Evolutionary conservation across 2,888 invertebrate genomes (phyloP).

Genomic region (Drosophila cracens): DNA sequence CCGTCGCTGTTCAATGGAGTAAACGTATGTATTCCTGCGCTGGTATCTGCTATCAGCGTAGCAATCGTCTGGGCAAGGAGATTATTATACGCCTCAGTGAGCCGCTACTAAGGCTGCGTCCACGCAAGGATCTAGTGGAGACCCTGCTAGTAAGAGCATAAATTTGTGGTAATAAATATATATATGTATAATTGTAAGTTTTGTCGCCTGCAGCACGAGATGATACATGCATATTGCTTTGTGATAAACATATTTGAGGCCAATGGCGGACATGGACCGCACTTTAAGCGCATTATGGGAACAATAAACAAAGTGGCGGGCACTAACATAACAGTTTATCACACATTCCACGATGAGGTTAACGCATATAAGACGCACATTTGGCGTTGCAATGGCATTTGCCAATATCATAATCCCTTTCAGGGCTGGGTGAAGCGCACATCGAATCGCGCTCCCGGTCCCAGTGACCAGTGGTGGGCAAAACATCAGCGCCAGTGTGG

Average conservation of each 20-base stretch:
- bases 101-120: constrained; percentile 95
- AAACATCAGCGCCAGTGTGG: constrained; percentile 91
- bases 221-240: too few species aligned
- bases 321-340: constrained; percentile 96
- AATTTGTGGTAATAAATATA: not conserved
- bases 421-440: constrained; percentile 95
- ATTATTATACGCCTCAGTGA: constrained; percentile 89
- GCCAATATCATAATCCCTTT: constrained; percentile 91
- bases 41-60: constrained; percentile 86
- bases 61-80: constrained; percentile 76
- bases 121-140: constrained; percentile 97
- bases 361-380: constrained; percentile 94
- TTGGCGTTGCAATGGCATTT: constrained; percentile 98
- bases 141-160: constrained; percentile 91
- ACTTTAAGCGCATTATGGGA: too few species aligned
- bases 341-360: constrained; percentile 98
- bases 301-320: too few species aligned
- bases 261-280: too few species aligned
- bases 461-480: constrained; percentile 93
- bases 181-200: not conserved
- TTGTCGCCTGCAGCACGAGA: constrained; percentile 90
- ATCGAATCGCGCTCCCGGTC: constrained; percentile 95
- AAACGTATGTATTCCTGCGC: constrained; percentile 92
- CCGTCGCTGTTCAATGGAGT: constrained; percentile 97
- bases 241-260: too few species aligned